These are phyloP conservation scores for Euwallacea fornicatus DNA, from an alignment of 1,140 invertebrate species.

Conservation along the genomic window DNA sequence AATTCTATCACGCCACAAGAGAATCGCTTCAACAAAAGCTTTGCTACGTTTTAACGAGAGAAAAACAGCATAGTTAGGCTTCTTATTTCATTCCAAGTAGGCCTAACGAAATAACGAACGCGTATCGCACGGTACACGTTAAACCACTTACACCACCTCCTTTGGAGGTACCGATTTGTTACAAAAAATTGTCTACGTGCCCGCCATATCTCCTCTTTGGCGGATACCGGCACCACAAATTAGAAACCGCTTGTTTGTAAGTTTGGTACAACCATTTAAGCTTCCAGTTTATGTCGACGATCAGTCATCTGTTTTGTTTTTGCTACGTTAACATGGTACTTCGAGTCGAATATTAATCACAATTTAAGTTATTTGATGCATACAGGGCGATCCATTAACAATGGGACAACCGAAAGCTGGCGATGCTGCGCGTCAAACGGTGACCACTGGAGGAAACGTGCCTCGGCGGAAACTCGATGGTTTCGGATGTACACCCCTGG, in stretches of 20 bases:
- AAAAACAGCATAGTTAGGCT: conserved; percentile 21
- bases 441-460: no score
- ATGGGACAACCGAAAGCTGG: no score
- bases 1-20: not conserved
- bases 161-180: conserved; percentile 7
- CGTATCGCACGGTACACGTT: conserved; percentile 30
- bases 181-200: conserved; percentile 28
- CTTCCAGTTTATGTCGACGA: no score
- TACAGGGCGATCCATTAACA: no score
- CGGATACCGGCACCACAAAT: conserved; percentile 16
- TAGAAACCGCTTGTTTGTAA: conserved; percentile 10
- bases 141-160: conserved; percentile 33
- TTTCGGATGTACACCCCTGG: no score
- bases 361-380: no score
- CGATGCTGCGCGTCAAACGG: no score
- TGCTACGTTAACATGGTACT: no score
- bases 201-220: conserved; percentile 20
- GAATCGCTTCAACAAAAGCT: not conserved
- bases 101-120: conserved; percentile 23
- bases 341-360: no score
- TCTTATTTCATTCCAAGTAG: conserved; percentile 28
- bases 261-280: no score
- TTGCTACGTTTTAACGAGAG: not conserved
- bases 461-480: no score
- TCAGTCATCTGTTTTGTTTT: no score